Evolutionary conservation across 2,888 invertebrate genomes (phyloP), one percentile per base, ranked within the genome.

Genomic region (Pandemis heparana): DNA sequence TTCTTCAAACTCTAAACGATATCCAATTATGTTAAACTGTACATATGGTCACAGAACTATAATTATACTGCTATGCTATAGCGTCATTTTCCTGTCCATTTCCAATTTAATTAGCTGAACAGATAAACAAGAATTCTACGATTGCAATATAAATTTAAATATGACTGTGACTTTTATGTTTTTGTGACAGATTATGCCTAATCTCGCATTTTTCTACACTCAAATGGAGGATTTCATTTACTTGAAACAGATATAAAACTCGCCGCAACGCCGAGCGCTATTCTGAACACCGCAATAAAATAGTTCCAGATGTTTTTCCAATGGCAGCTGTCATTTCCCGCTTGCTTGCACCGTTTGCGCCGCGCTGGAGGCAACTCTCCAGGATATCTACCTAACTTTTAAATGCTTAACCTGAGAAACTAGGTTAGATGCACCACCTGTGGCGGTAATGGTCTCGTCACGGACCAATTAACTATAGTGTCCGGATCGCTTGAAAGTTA

Each of bases 351-450:
- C 59, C 64, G 9, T 60, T 64, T 74, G 53, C 83, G 81, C 79
- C 81, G 75, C 77, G 62, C 70, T 70, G 77, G 77, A 77, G 80
- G 83, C 80, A 82, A 79, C 77, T 62, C 74, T 63, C 74, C 74
- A 78, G 81, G 80, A 80, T 85, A 84, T 88, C 87, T 85, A 84
- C 79, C 77, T 80, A 88, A 90, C 86, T 91, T 90, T 87, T 86
- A 86, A 89, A 90, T 86, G 83, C 79, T 81, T 82, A 81, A 78
- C 81, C 77, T 76, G 77, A 70, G 79, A 81, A 91, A 90, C 85
- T 90, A 78, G 88, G 88, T 87, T 87, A 86, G 80, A 77, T 78
- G 85, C 85, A 81, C 84, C 91, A 92, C 90, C 90, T 91, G 90
- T 87, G 88, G 83, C 82, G 80, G 72, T 79, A 80, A 79, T 75